Percentiles rank a stretch among this genome's conserved stretches.
phyloP scores from a whole-genome alignment of 2,797 vertebrate species.

The Knipowitschia caucasica region DNA sequence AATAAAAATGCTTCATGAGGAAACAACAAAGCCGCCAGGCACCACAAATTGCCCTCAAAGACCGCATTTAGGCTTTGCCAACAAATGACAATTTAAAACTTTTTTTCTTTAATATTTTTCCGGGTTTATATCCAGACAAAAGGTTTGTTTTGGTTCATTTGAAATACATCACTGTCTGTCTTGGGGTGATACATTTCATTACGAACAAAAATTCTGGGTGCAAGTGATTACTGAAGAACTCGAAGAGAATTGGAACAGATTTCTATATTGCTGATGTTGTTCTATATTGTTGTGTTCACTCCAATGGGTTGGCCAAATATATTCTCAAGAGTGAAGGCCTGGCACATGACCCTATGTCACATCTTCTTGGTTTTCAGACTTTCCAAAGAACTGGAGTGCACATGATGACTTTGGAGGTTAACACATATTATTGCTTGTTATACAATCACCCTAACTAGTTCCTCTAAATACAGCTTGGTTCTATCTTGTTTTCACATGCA shows the following conservation, averaged over 20 bases:
- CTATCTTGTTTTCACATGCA: no score
- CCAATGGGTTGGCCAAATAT: background rate
- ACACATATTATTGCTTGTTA: no score
- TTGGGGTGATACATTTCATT: background rate
- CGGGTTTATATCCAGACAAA: background rate
- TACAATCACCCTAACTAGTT: no score
- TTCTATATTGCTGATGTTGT: background rate
- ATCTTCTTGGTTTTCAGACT: background rate
- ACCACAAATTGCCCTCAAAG: conserved; percentile 27
- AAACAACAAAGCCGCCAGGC: conserved; percentile 23
- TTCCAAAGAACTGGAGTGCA: no score
- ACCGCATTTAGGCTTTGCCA: conserved; percentile 17
- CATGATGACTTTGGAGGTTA: no score
- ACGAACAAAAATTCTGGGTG: background rate
- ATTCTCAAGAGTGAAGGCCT: conserved; percentile 1
- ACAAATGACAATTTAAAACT: conserved; percentile 7
- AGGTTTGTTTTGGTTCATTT: background rate
- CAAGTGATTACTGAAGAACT: background rate
- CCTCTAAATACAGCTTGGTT: no score
- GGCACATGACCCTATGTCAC: background rate
- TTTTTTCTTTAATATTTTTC: background rate
- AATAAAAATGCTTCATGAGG: conserved; percentile 37
- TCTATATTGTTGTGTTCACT: no score
- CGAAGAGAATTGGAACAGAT: background rate
- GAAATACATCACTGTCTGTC: background rate